Conservation (phyloP, 1,140 invertebrate genomes). For the Pteromalus puparum region DNA sequence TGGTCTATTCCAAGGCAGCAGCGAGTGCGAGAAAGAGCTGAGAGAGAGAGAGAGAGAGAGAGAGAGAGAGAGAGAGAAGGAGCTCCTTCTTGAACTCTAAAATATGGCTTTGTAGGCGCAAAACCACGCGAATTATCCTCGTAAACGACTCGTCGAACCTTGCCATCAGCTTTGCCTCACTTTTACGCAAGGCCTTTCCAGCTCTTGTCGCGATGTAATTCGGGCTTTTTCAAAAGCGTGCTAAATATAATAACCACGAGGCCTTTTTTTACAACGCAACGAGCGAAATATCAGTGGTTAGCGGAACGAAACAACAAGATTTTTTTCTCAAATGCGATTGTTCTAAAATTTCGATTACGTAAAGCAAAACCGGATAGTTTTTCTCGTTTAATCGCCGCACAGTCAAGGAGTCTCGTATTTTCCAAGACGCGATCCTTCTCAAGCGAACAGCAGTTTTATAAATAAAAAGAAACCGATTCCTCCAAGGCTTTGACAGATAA, state of each 20-base stretch:
- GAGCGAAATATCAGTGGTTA: background rate
- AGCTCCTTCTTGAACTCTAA: constrained; percentile 50
- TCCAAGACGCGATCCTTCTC: background rate
- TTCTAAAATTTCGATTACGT: background rate
- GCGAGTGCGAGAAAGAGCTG: constrained; percentile 17
- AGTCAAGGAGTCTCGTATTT: background rate
- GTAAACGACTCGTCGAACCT: constrained; percentile 48
- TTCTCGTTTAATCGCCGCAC: background rate
- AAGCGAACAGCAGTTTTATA: background rate
- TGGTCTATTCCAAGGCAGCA: constrained; percentile 55
- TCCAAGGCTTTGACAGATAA: background rate
- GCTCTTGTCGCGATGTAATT: background rate
- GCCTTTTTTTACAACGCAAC: background rate
- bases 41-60: constrained; percentile 13
- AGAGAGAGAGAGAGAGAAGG: constrained; percentile 6
- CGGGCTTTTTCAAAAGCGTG: background rate
- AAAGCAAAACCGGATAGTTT: background rate
- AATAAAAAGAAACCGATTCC: background rate
- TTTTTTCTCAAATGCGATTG: no score
- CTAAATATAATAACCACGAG: background rate
- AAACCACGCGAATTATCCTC: constrained; percentile 47
- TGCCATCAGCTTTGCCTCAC: constrained; percentile 26
- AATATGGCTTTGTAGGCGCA: constrained; percentile 49
- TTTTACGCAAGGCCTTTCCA: background rate
- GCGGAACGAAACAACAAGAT: background rate